Evolutionary conservation across 2,888 invertebrate species (phyloP), one percentile per base, ranked within the genome.

Genomic region (Morpho helenor): DNA sequence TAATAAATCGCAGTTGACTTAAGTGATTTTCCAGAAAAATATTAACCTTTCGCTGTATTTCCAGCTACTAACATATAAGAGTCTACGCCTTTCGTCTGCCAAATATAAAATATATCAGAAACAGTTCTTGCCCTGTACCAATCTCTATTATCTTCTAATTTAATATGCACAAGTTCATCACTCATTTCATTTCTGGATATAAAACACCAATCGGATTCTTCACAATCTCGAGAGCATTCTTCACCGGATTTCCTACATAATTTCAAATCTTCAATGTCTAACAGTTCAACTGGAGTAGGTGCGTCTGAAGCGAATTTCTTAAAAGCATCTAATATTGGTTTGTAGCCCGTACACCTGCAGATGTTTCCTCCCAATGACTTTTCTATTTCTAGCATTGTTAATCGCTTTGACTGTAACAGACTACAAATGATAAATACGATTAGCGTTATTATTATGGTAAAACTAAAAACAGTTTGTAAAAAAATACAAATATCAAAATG

Each of bases 321-420:
- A 78, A 96, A 95, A 0, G 95, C 93, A 68, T 96, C 95, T 49
- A 96, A 75, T 56, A 96, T 96, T 1, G 96, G 93, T 8, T 96
- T 88, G 69, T 95, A 96, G 0, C 96, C 96, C 0, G 96, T 96
- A 72, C 96, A 96, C 48, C 96, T 92, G 66, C 96, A 96, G 10
- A 95, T 92, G 66, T 95, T 95, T 60, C 95, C 93, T n/a, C 94
- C 95, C 64, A 96, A 94, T 0, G 94, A 92, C 66, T 94, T 92
- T 73, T 96, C 96, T 49, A 95, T 91, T 70, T 95, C 93, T 51
- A 92, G 82, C 92, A 92, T 92, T 2, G 93, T 92, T 41, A 93
- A 71, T n/a, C 67, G 66, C 39, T 73, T 72, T 7, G 58, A 69
- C 52, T 73, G 60, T 0, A 75, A 49, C 7, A 75, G 66, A 57